Evolutionary conservation across 2,888 invertebrate species (phyloP).

Genomic region (Synergus itoensis): DNA sequence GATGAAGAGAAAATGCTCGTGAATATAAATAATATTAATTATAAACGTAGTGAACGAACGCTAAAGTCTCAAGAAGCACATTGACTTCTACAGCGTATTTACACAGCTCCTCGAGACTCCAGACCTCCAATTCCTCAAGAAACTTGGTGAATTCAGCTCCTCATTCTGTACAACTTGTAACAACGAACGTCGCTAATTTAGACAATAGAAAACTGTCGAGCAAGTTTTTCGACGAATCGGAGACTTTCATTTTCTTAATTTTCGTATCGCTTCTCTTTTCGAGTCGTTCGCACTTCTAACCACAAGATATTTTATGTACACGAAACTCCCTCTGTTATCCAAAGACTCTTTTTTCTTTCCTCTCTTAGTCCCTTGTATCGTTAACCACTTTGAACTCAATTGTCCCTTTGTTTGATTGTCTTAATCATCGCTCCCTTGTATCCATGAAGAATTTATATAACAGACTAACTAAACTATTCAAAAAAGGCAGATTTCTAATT

Average conservation of each 20-base stretch:
- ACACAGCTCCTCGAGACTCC: conserved; percentile 56
- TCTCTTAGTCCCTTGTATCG: not conserved
- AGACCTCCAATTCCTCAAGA: conserved; percentile 51
- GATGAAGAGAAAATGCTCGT: conserved; percentile 53
- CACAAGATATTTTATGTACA: conserved; percentile 52
- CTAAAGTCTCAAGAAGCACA: conserved; percentile 53
- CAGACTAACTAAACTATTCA: no score
- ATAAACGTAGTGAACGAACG: conserved; percentile 51
- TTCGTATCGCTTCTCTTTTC: not conserved
- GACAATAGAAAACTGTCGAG: conserved; percentile 14
- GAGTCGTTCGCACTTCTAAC: conserved; percentile 46
- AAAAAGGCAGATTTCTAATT: no score
- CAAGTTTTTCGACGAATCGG: conserved; percentile 54
- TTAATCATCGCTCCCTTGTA: no score
- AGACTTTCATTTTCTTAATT: conserved; percentile 43
- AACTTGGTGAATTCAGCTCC: conserved; percentile 33
- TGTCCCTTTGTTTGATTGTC: no score
- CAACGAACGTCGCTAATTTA: conserved; percentile 24
- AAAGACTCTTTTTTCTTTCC: not conserved
- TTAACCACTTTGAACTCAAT: no score
- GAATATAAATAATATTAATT: conserved; percentile 61
- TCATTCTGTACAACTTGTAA: conserved; percentile 39
- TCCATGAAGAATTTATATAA: no score
- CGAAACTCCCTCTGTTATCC: conserved; percentile 51
- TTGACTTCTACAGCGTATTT: conserved; percentile 55